A percentile compares a stretch with the other conserved stretches of the same genome.
phyloP scores from a whole-genome alignment of 2,888 invertebrate species.

The Tetranychus piercei region DNA sequence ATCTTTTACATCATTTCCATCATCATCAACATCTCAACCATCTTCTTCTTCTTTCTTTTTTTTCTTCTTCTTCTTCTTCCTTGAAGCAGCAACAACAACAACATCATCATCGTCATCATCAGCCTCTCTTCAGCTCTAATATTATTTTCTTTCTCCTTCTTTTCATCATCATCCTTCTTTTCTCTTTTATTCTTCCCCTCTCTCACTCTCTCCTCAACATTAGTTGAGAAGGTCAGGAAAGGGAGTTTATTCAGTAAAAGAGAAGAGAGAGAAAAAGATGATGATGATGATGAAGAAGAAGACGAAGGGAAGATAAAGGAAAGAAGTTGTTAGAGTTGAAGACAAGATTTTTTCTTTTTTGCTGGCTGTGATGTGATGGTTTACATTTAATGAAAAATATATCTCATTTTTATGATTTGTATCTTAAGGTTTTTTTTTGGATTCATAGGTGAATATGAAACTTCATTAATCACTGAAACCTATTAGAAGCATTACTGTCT shows the following conservation, averaged over 20 bases:
- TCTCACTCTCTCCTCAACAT: constrained; percentile 9
- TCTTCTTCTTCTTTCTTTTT: background rate
- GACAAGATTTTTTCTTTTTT: too few species aligned
- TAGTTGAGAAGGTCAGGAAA: background rate
- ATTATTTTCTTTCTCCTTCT: constrained; percentile 9
- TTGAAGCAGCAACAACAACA: too few species aligned
- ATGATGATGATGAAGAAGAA: background rate
- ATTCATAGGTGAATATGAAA: too few species aligned
- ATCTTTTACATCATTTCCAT: background rate
- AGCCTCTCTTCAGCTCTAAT: background rate
- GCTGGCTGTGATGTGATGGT: too few species aligned
- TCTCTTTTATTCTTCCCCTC: background rate
- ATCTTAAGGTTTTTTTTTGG: too few species aligned
- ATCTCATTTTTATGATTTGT: too few species aligned
- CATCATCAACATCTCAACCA: background rate
- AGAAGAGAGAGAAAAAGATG: background rate
- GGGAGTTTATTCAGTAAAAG: background rate
- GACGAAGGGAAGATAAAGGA: background rate
- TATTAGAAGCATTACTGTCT: too few species aligned
- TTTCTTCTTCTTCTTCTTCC: background rate
- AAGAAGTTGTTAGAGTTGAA: background rate
- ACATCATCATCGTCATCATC: background rate
- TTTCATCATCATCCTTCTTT: background rate
- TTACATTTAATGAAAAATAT: too few species aligned
- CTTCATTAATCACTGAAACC: too few species aligned